phyloP scores from a whole-genome alignment of 2,113 vertebrate species.

The Salvelinus alpinus region DNA sequence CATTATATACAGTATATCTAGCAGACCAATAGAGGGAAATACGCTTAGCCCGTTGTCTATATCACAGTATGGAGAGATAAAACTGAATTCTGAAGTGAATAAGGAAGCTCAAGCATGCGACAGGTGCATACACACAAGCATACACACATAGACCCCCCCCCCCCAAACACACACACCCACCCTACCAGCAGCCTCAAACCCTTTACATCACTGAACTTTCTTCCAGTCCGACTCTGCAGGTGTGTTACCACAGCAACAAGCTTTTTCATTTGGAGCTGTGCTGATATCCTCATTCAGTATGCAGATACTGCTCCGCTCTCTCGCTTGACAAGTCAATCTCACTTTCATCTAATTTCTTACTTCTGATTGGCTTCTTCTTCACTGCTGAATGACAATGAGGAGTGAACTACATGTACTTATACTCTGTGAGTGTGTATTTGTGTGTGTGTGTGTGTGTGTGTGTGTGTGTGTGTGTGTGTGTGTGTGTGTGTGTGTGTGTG shows the following conservation, averaged over 20 bases:
- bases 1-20: too few relatives aligned
- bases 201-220: slow-evolving; percentile 50
- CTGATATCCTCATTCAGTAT: slow-evolving; percentile 57
- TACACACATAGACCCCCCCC: not conserved
- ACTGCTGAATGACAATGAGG: slow-evolving; percentile 60
- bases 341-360: slow-evolving; percentile 53
- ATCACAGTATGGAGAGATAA: too few relatives aligned
- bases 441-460: not conserved
- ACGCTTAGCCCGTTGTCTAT: too few relatives aligned
- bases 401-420: slow-evolving; percentile 50
- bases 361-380: slow-evolving; percentile 66
- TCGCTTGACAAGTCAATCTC: slow-evolving; percentile 58
- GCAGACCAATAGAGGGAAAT: too few relatives aligned
- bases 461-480: not conserved
- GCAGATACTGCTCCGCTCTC: slow-evolving; percentile 58
- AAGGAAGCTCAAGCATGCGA: too few relatives aligned
- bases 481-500: slow-evolving; percentile 6
- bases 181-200: slow-evolving; percentile 24
- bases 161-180: not conserved
- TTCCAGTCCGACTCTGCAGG: slow-evolving; percentile 51
- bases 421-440: not conserved
- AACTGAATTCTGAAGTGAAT: too few relatives aligned
- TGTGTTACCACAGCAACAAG: slow-evolving; percentile 70
- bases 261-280: slow-evolving; percentile 51
- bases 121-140: slow-evolving; percentile 1